Evolutionary conservation across 2,797 vertebrate genomes (phyloP), one percentile per base, ranked within the genome.

Genomic region (Gambelia wislizenii): DNA sequence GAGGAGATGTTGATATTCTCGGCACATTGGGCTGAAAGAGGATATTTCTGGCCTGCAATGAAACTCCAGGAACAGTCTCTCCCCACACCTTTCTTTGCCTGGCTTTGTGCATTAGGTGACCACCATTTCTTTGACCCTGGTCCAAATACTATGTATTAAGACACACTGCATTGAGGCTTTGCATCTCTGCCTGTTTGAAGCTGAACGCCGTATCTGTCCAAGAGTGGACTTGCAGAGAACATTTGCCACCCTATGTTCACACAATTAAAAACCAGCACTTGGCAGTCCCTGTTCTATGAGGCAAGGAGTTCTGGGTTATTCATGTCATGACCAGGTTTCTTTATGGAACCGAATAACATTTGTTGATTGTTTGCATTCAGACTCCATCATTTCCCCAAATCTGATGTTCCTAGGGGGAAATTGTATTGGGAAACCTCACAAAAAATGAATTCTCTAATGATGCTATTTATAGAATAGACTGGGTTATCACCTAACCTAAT

Each of bases 401-500:
- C 49, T 56, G 61, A 52, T 84, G 36, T 56, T 52, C n/a, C 3
- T 47, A 22, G 47, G 1, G 61, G 36, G 30, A 54, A 70, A 54
- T 13, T 49, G 33, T n/a, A 70, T 8, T 2, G 25, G 64, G 76
- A 69, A 52, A 42, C 1, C 16, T 61, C 13, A 3, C 10, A 27
- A 33, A 39, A 72, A 36, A 72, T 72, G 33, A 72, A 39, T 74
- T 44, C 86, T 86, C 56, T 56, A 52, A n/a, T 44, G 0, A 67
- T n/a, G 16, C 72, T 87, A 56, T 82, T 93, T 59, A 36, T 84
- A 79, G 85, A 81, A 8, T 9, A 0, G 74, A 0, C 70, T 82
- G 52, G 44, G 1, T 79, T 82, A 70, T 39, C 64, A 64, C 85
- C 87, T n/a, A 49, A 0, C 22, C 79, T 88, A 92, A 27, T 86